Base-by-base conservation (phyloP, 2,113 vertebrate genomes). In the Grantiella picta region DNA sequence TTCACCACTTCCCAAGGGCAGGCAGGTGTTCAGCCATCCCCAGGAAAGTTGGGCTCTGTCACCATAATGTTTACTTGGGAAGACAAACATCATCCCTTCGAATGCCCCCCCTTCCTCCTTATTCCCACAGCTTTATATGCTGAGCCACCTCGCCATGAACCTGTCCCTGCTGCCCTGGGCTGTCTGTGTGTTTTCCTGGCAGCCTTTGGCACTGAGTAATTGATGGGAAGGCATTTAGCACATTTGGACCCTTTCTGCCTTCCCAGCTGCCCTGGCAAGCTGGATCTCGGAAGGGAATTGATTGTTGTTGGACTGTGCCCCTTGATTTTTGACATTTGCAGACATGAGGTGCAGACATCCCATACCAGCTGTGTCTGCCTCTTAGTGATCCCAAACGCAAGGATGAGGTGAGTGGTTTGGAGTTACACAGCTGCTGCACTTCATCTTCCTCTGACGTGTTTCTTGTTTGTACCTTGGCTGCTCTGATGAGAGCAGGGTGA, bases 371-470 rank as follows among this genome's bases (percentile, higher is more conserved):
- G 89, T 25, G 21, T 77, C 70, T 95, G 93, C 73, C 89, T 69
- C 56, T 57, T 52, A 8, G 53, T 9, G 57, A 79, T 57, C 66
- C 89, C 4, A 1, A 52, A 28, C 25, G 16, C 0, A 0, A 72
- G 81, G 49, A 27, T 52, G 77, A 44, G 61, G 22, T 3, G 3
- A 49, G 33, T 4, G 29, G 72, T 86, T 85, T 92, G 90, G 77
- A 94, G 77, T 91, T 91, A 52, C 80, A 61, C 92, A 95, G 78
- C 91, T 89, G 89, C 90, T 95, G 86, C 91, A 84, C 86, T 93
- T 94, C 92, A 38, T 89, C 81, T 66, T 91, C 24, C 65, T 77
- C 57, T 92, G 81, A 72, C 53, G 3, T 18, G 27, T 63, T 72
- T 56, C 86, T 59, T 52, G 64, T 81, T 84, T 82, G 57, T 71